Evolutionary conservation across 2,113 vertebrate species (phyloP).

Genomic region (Cyphomyrus discorhynchus): DNA sequence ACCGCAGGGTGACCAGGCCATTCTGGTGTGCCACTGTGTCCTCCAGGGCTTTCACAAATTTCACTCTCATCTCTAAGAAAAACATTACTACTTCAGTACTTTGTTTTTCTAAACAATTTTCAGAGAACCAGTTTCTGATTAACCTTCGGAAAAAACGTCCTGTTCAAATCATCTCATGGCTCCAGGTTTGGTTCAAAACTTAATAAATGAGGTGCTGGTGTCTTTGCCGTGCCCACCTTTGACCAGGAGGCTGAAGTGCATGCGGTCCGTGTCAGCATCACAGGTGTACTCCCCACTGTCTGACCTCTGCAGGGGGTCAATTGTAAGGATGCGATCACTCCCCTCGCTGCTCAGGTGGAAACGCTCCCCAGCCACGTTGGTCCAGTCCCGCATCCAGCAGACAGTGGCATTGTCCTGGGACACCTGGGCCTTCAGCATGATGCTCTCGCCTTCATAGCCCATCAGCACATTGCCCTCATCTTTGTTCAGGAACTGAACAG

Average conservation of each 20-base stretch:
- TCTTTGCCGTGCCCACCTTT: slow-evolving; percentile 57
- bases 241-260: slow-evolving; percentile 66
- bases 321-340: slow-evolving; percentile 58
- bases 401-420: slow-evolving; percentile 54
- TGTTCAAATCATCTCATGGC: not conserved
- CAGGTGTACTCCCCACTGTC: slow-evolving; percentile 76
- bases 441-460: slow-evolving; percentile 64
- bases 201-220: not conserved
- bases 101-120: not conserved
- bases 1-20: slow-evolving; percentile 66
- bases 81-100: not conserved
- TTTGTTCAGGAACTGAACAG: slow-evolving; percentile 66
- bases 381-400: slow-evolving; percentile 69
- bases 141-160: not conserved
- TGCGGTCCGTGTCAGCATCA: slow-evolving; percentile 62
- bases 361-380: slow-evolving; percentile 52
- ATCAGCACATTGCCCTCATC: slow-evolving; percentile 54
- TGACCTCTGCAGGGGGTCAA: slow-evolving; percentile 54
- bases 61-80: slow-evolving; percentile 66
- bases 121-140: not conserved
- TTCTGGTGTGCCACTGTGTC: slow-evolving; percentile 64
- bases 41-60: slow-evolving; percentile 61
- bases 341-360: slow-evolving; percentile 56
- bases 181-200: not conserved
- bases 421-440: slow-evolving; percentile 65